Percentiles rank a stretch among this genome's conserved stretches.
phyloP scores from a whole-genome alignment of 2,113 vertebrate species.

The Phrynosoma blainvillii region DNA sequence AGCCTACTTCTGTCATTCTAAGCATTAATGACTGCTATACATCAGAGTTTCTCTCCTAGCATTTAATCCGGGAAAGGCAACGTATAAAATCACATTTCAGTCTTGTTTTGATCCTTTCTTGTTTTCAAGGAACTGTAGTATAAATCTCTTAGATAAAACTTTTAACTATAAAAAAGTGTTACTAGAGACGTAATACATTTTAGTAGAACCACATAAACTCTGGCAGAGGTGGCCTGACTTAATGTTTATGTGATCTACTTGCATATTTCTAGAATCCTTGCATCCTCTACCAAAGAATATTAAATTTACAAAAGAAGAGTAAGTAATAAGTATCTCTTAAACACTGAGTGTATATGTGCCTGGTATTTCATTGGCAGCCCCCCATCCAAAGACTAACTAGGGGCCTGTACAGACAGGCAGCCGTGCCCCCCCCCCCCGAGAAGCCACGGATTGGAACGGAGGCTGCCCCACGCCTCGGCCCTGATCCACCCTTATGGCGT shows the following conservation, averaged over 20 bases:
- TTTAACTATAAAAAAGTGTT: conserved; percentile 22
- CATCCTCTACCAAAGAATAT: not conserved
- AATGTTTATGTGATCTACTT: not conserved
- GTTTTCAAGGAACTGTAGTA: not conserved
- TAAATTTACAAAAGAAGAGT: not conserved
- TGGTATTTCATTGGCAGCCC: too few relatives aligned
- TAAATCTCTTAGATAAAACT: not conserved
- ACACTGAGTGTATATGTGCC: too few relatives aligned
- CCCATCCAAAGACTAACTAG: too few relatives aligned
- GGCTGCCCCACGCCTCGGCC: too few relatives aligned
- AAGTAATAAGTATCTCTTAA: not conserved
- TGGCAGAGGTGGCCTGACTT: not conserved
- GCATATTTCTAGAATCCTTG: not conserved
- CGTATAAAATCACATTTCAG: conserved; percentile 42
- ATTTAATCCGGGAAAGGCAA: conserved; percentile 29
- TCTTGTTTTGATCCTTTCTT: conserved; percentile 42
- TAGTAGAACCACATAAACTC: conserved; percentile 21
- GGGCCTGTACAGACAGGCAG: too few relatives aligned
- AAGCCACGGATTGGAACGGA: too few relatives aligned
- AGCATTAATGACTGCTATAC: conserved; percentile 28
- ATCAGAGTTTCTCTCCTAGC: conserved; percentile 31
- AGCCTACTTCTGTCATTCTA: conserved; percentile 17
- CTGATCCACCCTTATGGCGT: too few relatives aligned
- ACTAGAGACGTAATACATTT: not conserved
- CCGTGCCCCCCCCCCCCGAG: too few relatives aligned